Percentiles rank a stretch among this genome's conserved stretches.
These are phyloP conservation scores for Lutraria lutraria DNA, from an alignment of 2,888 invertebrate species.

Conservation along the genomic window DNA sequence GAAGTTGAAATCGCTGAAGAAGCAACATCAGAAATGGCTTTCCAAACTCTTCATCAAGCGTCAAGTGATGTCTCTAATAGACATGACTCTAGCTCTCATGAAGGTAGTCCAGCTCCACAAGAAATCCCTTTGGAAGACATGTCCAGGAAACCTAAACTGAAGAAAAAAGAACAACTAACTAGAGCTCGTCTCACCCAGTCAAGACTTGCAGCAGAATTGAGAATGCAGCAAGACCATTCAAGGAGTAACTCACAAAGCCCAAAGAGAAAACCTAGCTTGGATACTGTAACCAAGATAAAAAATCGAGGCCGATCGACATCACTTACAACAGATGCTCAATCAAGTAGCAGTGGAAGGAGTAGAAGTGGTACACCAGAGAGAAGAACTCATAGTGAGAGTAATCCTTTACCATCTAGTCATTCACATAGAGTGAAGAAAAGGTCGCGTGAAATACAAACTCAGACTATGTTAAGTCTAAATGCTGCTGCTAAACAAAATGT, in stretches of 20 bases:
- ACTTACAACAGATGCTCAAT: constrained; percentile 60
- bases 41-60: constrained; percentile 81
- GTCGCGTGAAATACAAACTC: constrained; percentile 47
- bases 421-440: constrained; percentile 49
- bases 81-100: constrained; percentile 69
- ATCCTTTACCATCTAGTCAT: constrained; percentile 63
- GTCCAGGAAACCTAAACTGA: constrained; percentile 76
- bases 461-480: constrained; percentile 44
- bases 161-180: constrained; percentile 59
- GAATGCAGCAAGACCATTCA: constrained; percentile 57
- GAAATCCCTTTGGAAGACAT: constrained; percentile 86
- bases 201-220: constrained; percentile 69
- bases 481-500: constrained; percentile 16
- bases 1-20: constrained; percentile 82
- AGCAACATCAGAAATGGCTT: constrained; percentile 83
- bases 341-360: constrained; percentile 53
- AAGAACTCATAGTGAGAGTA: constrained; percentile 73
- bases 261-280: constrained; percentile 66
- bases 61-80: constrained; percentile 58
- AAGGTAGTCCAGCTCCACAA: constrained; percentile 72
- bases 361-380: constrained; percentile 69
- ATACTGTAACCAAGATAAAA: constrained; percentile 53
- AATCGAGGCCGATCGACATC: constrained; percentile 72
- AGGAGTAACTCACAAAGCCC: constrained; percentile 80
- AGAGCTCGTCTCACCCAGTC: constrained; percentile 56